Evolutionary conservation across 2,888 invertebrate species (phyloP), one percentile per base, ranked within the genome.

Genomic region (Acrobasis consociella): DNA sequence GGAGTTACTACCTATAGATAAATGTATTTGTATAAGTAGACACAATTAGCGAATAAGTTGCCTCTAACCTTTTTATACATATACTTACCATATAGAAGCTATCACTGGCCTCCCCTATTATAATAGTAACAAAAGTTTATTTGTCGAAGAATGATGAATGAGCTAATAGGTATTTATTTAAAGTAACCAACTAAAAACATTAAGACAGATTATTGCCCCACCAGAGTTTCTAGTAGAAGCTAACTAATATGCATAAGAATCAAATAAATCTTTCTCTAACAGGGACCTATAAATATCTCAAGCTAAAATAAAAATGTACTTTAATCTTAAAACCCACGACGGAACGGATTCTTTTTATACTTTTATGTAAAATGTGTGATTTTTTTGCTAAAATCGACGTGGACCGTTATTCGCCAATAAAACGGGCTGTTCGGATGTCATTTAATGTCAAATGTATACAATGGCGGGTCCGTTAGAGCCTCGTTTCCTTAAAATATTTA

Each of bases 401-500:
- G 42, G 13, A 56, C 56, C 42, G 56, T 56, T 56, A 56, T 56
- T 56, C 22, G 56, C 22, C 56, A 42, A 56, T 56, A 56, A 56
- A 56, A 56, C 13, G 56, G 17, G 56, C 42, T 42, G 42, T 56
- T 39, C 22, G 56, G 50, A 49, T 65, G 69, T 72, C 68, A 69
- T 74, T 75, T 75, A 77, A 74, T 73, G 72, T 69, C 65, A 75
- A 75, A 76, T 68, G 67, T 65, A 71, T 75, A 75, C 73, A 73
- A 75, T 73, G 69, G 67, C 63, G 39, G 22, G 65, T 83, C 87
- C 86, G 87, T 84, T 85, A 85, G 72, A 74, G 73, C 71, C 72
- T 66, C 64, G 68, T 74, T 72, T 73, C 66, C 64, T 74, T 75
- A 72, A 75, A 77, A 76, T 67, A 75, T 77, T 76, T 72, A 67